Evolutionary conservation across 2,888 invertebrate species (phyloP), one percentile per base, ranked within the genome.

Genomic region (Lasioglossum morio): DNA sequence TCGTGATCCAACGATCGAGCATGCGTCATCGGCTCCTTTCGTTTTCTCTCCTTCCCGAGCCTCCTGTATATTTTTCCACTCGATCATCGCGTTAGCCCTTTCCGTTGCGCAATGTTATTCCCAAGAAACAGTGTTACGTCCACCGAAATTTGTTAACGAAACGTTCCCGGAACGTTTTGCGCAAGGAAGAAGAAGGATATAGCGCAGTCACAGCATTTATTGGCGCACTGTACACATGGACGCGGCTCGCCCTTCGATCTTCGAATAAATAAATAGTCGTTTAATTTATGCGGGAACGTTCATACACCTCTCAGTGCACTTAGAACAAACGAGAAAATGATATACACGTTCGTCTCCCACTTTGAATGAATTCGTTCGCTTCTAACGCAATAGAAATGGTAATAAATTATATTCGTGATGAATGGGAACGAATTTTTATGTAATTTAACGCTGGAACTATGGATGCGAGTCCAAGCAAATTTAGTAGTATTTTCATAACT

Each of bases 21-120:
- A 81, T 91, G 88, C 91, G 92, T 93, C 92, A 92, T 92, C 90
- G 81, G 77, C 73, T 34, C 79, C 78, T 86, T 83, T 86, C 84
- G 74, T 86, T 82, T 85, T 85, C 83, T 83, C 86, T 66, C 30
- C 27, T 5, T 60, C 60, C 14, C n/a, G 60, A 60, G 4, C 14
- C 60, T 5, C 30, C 60, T 27, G 27, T 12, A 60, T 27, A 14
- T 27, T 60, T 27, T 14, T 27, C 14, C 60, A 14, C 14, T 60
- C 27, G 60, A 12, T 16, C 60, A 0, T 60, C 53, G 1, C 53
- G 53, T 53, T 53, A 53, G 14, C 43, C 73, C 81, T 53, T 77
- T 77, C 48, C 72, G 16, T 30, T 43, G 1, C 76, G 63, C 46
- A 12, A 7, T 27, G 4, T 14, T 27, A 14, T 30, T 60, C 60